A percentile compares a stretch with the other conserved stretches of the same genome.
phyloP scores from a whole-genome alignment of 2,888 invertebrate genomes.

The Isotomurus palustris region DNA sequence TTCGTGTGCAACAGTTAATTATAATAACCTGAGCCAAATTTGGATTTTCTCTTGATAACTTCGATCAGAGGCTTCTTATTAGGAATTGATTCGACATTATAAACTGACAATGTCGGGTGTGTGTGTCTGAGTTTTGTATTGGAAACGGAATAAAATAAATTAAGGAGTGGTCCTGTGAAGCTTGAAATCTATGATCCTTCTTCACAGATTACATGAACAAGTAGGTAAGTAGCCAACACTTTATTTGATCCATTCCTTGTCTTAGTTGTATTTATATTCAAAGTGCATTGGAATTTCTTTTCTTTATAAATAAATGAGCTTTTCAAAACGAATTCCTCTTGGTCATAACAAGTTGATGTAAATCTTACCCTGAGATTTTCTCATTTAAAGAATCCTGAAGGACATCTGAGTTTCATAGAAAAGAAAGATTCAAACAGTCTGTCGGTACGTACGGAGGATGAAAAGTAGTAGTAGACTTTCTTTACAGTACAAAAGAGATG shows the following conservation, averaged over 20 bases:
- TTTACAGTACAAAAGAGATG: background rate
- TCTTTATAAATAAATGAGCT: background rate
- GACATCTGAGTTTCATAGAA: background rate
- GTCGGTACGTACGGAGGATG: too few species aligned
- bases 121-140: background rate
- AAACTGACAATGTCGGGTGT: background rate
- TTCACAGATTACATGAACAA: slow-evolving; percentile 8
- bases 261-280: background rate
- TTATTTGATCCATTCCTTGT: slow-evolving; percentile 2
- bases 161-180: slow-evolving; percentile 7
- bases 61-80: too few species aligned
- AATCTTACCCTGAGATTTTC: slow-evolving; percentile 16
- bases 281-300: background rate
- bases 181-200: too few species aligned
- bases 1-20: too few species aligned
- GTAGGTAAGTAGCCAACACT: background rate
- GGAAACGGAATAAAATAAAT: slow-evolving; percentile 3
- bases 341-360: slow-evolving; percentile 8
- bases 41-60: too few species aligned
- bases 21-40: too few species aligned
- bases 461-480: too few species aligned
- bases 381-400: background rate
- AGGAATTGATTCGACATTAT: too few species aligned
- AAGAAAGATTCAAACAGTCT: background rate
- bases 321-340: background rate